Conservation (phyloP, 2,797 vertebrate genomes). For the Salarias fasciatus region DNA sequence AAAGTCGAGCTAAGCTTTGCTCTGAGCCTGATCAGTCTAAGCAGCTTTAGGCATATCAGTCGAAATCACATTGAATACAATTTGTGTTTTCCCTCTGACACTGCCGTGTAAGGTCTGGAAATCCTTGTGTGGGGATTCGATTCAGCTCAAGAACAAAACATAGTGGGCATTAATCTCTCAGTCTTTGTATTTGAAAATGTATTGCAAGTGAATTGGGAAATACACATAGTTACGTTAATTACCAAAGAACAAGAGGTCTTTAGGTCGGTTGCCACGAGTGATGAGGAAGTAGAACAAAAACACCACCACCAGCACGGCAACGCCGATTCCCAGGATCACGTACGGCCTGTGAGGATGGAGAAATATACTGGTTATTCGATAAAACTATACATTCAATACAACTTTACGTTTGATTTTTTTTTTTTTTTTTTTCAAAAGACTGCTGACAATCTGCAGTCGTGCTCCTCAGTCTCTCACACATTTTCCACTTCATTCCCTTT, state of each 20-base stretch:
- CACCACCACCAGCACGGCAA: slow-evolving; percentile 76
- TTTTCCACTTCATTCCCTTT: slow-evolving; percentile 64
- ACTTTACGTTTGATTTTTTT: too few species aligned
- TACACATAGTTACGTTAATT: slow-evolving; percentile 44
- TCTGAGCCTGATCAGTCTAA: slow-evolving; percentile 71
- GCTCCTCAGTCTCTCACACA: slow-evolving; percentile 41
- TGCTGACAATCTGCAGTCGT: slow-evolving; percentile 28
- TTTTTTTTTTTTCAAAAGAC: slow-evolving; percentile 10
- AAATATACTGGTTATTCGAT: slow-evolving; percentile 27
- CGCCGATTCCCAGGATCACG: slow-evolving; percentile 66
- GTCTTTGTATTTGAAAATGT: slow-evolving; percentile 34
- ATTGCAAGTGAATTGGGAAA: slow-evolving; percentile 36
- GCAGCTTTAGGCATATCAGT: slow-evolving; percentile 66
- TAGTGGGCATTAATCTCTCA: slow-evolving; percentile 38
- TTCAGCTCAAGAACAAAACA: slow-evolving; percentile 26
- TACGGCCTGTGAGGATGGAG: slow-evolving; percentile 66
- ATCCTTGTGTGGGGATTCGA: slow-evolving; percentile 20
- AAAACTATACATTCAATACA: too few species aligned
- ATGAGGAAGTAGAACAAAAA: slow-evolving; percentile 77
- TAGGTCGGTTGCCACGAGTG: slow-evolving; percentile 76
- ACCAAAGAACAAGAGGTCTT: slow-evolving; percentile 88
- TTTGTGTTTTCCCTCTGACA: slow-evolving; percentile 51
- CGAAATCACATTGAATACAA: slow-evolving; percentile 62
- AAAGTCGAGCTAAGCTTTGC: slow-evolving; percentile 60
- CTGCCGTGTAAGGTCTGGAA: slow-evolving; percentile 37